Percentiles rank a stretch among this genome's conserved stretches.
Evolutionary conservation across 2,888 invertebrate genomes (phyloP).

Genomic region (Pharmacophagus antenor): DNA sequence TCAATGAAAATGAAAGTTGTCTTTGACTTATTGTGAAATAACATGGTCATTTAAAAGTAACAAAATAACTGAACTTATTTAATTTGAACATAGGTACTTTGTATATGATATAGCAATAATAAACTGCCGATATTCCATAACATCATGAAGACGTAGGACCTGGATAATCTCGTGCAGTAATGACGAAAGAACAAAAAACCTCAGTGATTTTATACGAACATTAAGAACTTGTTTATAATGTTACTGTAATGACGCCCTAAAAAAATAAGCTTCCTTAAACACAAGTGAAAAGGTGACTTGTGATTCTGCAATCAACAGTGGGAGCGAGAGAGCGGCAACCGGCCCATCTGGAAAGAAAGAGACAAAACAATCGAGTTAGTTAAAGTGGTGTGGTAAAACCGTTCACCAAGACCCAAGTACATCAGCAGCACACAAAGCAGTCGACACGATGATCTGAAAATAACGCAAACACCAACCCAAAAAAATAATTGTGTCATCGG

Average conservation of each 20-base stretch:
- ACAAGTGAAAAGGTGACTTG: slow-evolving; percentile 8
- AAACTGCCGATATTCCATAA: too few species aligned
- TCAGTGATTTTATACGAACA: neutral
- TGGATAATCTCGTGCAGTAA: too few species aligned
- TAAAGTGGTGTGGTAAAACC: slow-evolving; percentile 50
- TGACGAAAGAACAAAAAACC: neutral
- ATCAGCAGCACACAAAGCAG: slow-evolving; percentile 62
- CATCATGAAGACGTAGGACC: too few species aligned
- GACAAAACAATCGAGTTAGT: slow-evolving; percentile 67
- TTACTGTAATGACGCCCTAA: slow-evolving; percentile 8
- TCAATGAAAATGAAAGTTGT: neutral
- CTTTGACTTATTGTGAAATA: too few species aligned
- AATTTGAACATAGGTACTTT: neutral
- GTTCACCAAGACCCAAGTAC: slow-evolving; percentile 57
- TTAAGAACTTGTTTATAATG: neutral
- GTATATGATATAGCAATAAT: neutral
- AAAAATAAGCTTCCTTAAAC: slow-evolving; percentile 11
- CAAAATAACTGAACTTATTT: neutral
- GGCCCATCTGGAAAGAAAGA: slow-evolving; percentile 75
- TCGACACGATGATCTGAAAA: slow-evolving; percentile 56
- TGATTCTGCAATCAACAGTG: slow-evolving; percentile 32
- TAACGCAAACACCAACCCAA: slow-evolving; percentile 50
- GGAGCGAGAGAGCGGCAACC: slow-evolving; percentile 50
- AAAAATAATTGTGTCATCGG: slow-evolving; percentile 57
- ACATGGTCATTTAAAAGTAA: neutral